Conservation (phyloP, 2,797 vertebrate species). For the Emys orbicularis region DNA sequence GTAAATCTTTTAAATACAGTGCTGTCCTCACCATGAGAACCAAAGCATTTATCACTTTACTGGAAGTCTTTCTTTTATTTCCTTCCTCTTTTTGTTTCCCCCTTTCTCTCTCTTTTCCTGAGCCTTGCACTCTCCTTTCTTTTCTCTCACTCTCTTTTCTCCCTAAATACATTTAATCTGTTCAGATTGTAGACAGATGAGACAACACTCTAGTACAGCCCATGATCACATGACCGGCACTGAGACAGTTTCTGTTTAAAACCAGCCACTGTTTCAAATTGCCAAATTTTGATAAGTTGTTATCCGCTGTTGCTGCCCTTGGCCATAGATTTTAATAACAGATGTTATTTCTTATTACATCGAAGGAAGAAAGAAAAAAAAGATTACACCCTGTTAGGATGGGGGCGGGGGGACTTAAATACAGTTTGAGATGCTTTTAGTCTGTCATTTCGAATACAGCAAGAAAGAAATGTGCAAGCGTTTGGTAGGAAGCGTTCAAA, state of each 20-base stretch:
- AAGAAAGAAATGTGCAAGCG: background rate
- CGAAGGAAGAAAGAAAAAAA: background rate
- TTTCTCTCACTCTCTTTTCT: background rate
- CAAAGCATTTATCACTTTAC: background rate
- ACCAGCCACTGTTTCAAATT: background rate
- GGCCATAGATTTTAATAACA: constrained; percentile 58
- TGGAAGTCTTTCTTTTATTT: constrained; percentile 2
- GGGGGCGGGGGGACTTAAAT: background rate
- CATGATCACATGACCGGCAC: background rate
- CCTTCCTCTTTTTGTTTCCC: background rate
- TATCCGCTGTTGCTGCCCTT: background rate
- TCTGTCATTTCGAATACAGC: background rate
- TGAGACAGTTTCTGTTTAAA: constrained; percentile 30
- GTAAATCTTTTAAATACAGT: background rate
- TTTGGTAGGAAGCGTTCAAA: constrained; percentile 3
- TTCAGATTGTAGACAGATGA: constrained; percentile 54
- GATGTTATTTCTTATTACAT: constrained; percentile 49
- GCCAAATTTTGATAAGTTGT: constrained; percentile 20
- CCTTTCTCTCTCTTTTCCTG: background rate
- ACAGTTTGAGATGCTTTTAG: constrained; percentile 40
- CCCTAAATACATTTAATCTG: background rate
- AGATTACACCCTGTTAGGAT: background rate
- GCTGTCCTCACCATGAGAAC: background rate
- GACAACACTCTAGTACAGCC: background rate
- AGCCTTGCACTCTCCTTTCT: background rate